Base-by-base conservation (phyloP, 2,113 vertebrate genomes). In the Triplophysa tibetana region DNA sequence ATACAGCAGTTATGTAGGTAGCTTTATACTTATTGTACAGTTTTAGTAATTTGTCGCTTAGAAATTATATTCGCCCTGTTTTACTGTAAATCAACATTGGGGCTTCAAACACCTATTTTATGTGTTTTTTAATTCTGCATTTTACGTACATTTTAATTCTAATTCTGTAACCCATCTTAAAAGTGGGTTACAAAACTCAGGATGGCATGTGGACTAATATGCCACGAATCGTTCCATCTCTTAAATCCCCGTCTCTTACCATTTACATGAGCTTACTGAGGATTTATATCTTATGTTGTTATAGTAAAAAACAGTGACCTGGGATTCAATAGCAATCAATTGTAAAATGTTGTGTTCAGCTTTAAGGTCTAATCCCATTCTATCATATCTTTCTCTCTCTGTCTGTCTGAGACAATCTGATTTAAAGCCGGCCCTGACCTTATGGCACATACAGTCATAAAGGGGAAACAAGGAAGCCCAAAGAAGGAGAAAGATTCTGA, bases 341-440 rank as follows among this genome's bases (percentile, higher is more conserved):
- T 65, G 70, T 41, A 76, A 75, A 61, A 58, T 56, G 70, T 75
- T 60, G 54, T 67, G 70, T 58, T 60, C n/a, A 33, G 79, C 52
- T 75, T 75, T 75, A 64, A 70, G 29, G 64, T 41, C 77, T 83
- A 70, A 81, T 80, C 78, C 78, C 52, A n/a, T 67, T 80, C 54
- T 65, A 56, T 70, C 66, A 54, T 58, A 56, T 54, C 48, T 38
- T 38, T 38, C 33, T 73, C 78, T 72, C 14, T 21, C 61, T 23
- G 69, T 38, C 79, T 38, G 45, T 33, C 75, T 52, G 75, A 68
- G 63, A 38, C 45, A 38, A 75, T 81, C 63, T 75, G 79, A 84
- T 75, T 79, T 69, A 81, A 70, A 45, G 43, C 10, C 11, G 1
- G 79, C 66, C 58, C 73, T 65, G 83, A 56, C 70, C 65, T 65